Conservation (phyloP, 1,140 invertebrate genomes). For the Drosophila nannoptera region DNA sequence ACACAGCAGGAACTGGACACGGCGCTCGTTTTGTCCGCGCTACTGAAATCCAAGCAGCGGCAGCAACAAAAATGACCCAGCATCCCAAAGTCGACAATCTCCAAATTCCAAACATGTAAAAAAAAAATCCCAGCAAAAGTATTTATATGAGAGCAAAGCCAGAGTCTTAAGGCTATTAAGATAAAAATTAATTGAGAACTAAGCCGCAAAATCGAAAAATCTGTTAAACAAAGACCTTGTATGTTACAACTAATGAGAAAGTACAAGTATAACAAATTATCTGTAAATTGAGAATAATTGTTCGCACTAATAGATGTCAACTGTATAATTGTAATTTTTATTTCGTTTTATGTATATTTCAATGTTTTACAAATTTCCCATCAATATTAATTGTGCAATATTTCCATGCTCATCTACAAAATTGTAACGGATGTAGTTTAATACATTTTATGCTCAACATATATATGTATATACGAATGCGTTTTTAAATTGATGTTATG, state of each 20-base stretch:
- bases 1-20: constrained; percentile 94
- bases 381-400: constrained; percentile 58
- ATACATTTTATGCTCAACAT: constrained; percentile 25
- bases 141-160: constrained; percentile 8
- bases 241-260: too few relatives aligned
- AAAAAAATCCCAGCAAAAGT: constrained; percentile 36
- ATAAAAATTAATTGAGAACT: too few relatives aligned
- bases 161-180: too few relatives aligned
- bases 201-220: too few relatives aligned
- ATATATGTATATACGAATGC: constrained; percentile 26
- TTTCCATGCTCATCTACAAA: constrained; percentile 58
- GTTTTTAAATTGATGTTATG: constrained; percentile 21
- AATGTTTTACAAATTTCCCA: constrained; percentile 32
- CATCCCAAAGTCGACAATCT: not conserved
- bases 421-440: constrained; percentile 29
- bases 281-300: not conserved
- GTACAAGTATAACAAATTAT: not conserved
- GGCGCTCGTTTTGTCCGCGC: constrained; percentile 91
- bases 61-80: constrained; percentile 51
- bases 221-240: too few relatives aligned
- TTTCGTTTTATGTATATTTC: constrained; percentile 22
- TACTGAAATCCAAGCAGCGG: constrained; percentile 81
- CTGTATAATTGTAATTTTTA: constrained; percentile 14
- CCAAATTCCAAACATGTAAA: constrained; percentile 13
- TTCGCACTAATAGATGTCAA: constrained; percentile 2